Percentiles rank a stretch among this genome's conserved stretches.
phyloP scores from a whole-genome alignment of 2,888 invertebrate genomes.

The Cantharis nigra region DNA sequence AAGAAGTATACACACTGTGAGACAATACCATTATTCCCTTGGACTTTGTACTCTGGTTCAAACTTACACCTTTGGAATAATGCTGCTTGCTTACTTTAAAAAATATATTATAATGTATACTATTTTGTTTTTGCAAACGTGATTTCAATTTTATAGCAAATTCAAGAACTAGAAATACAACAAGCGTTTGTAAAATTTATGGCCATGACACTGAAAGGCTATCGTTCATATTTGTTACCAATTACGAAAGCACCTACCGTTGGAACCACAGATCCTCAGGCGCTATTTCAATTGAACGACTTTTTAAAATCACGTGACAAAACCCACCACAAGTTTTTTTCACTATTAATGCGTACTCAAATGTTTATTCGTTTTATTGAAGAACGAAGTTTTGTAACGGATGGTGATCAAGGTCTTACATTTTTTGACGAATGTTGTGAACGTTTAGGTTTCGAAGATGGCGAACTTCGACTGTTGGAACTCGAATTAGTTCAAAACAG shows the following conservation, averaged over 20 bases:
- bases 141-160: constrained; percentile 63
- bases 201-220: constrained; percentile 89
- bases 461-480: constrained; percentile 73
- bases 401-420: constrained; percentile 92
- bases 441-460: constrained; percentile 66
- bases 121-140: constrained; percentile 30
- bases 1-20: no score
- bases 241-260: constrained; percentile 93
- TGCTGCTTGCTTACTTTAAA: no score
- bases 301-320: constrained; percentile 90
- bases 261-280: constrained; percentile 93
- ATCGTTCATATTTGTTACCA: constrained; percentile 84
- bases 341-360: constrained; percentile 88
- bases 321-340: constrained; percentile 87
- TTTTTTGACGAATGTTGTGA: constrained; percentile 98
- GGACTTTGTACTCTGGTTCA: no score
- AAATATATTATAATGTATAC: no score
- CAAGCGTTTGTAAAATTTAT: constrained; percentile 96
- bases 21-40: no score
- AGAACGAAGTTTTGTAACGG: constrained; percentile 97
- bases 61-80: no score
- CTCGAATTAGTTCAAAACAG: constrained; percentile 77
- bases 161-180: constrained; percentile 91
- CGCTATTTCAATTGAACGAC: constrained; percentile 90
- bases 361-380: constrained; percentile 99